phyloP scores from a whole-genome alignment of 2,797 vertebrate genomes.

The Chrysocyon brachyurus region DNA sequence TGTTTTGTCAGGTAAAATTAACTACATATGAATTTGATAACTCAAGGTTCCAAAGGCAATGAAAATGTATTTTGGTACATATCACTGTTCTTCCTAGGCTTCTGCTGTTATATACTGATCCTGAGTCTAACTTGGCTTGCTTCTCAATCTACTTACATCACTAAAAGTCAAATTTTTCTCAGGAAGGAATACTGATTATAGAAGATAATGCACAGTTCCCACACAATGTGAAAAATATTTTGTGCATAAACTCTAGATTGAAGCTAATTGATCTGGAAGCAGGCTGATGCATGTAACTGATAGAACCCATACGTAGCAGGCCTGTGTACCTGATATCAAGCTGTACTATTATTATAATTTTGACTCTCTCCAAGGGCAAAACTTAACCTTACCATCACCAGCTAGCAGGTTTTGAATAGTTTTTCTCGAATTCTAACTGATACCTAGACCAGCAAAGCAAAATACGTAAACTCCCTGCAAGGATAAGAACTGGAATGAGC shows the following conservation, averaged over 20 bases:
- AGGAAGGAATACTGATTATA: background rate
- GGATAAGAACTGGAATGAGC: background rate
- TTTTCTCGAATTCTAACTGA: background rate
- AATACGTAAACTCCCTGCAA: background rate
- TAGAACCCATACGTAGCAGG: background rate
- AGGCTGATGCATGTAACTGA: background rate
- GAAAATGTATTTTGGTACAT: background rate
- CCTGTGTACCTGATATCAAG: background rate
- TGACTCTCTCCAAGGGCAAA: background rate
- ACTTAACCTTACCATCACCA: background rate
- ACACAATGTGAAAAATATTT: background rate
- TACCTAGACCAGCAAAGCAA: background rate
- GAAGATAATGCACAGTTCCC: background rate
- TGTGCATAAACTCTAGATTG: background rate
- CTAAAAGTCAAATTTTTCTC: background rate
- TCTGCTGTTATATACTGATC: rapidly evolving
- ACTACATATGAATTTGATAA: background rate
- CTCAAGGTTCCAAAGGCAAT: background rate
- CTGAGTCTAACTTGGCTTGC: background rate
- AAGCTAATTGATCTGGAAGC: background rate
- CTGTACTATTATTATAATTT: background rate
- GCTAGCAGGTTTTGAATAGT: background rate
- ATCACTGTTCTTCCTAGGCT: background rate
- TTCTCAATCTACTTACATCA: background rate
- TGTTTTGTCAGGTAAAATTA: background rate